Base-by-base conservation (phyloP, 2,888 invertebrate species). In the Tachina fera region DNA sequence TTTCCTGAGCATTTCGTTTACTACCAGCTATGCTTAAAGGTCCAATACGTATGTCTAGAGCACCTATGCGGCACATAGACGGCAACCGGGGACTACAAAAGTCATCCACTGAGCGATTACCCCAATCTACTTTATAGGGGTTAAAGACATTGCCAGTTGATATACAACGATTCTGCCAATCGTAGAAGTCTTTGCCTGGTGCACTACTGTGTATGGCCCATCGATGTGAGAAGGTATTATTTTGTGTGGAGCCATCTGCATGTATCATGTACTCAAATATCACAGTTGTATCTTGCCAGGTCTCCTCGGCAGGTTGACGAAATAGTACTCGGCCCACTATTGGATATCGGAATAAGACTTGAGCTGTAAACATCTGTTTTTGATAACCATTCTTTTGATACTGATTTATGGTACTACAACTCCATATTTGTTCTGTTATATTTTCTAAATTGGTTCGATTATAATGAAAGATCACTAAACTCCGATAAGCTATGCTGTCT, bases 101-200 rank as follows among this genome's bases (percentile, higher is more conserved):
- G 47, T 93, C 92, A 88, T 95, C 94, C 0, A 94, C 94, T 39
- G 94, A 94, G n/a, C 94, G 92, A 22, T 94, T 93, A 90, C 95
- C 95, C 92, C 96, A 95, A 85, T 95, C 94, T 39, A 96, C 93
- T 88, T 95, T 95, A 88, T 95, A 95, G 0, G 98, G 98, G 93
- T 98, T 97, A 90, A 94, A 97, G n/a, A 95, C 93, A 0, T 90
- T 91, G 8, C 97, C 97, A 0, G 97, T 95, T 88, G 97, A 97
- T 11, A 97, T 93, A 91, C 98, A 98, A 51, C 98, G 93, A 60
- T 94, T 95, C 43, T 96, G 96, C 98, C 98, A 98, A 92, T 97
- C 97, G 92, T 97, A 97, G 92, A 96, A 98, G 93, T 98, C 98
- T 84, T 95, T 95, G 19, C 97, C 97, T 0, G 97, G 97, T 0